Evolutionary conservation across 2,888 invertebrate species (phyloP).

Genomic region (Ophioninae sp.): DNA sequence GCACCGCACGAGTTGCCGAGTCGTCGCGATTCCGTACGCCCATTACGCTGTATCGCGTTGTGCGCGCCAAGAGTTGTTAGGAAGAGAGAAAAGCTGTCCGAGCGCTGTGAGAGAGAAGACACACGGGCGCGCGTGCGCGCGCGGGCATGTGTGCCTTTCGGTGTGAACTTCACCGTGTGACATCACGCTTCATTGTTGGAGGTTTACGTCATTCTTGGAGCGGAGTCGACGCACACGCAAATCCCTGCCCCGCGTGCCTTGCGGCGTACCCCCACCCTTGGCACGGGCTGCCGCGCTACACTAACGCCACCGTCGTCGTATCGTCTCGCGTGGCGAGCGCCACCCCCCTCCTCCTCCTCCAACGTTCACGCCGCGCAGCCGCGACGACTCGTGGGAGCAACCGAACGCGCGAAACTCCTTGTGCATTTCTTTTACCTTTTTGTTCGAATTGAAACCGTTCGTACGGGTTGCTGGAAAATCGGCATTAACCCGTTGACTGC

Average conservation of each 20-base stretch:
- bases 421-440: background rate
- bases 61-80: slow-evolving; percentile 1
- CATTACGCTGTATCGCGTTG: background rate
- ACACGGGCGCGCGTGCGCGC: slow-evolving; percentile 25
- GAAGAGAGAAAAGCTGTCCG: background rate
- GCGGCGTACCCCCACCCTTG: slow-evolving; percentile 2
- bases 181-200: slow-evolving; percentile 81
- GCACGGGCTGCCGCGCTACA: too few species aligned
- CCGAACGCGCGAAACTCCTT: background rate
- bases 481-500: too few species aligned
- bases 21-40: slow-evolving; percentile 8
- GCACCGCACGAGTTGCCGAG: slow-evolving; percentile 23
- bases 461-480: too few species aligned
- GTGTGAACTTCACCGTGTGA: slow-evolving; percentile 75
- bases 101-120: background rate
- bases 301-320: slow-evolving; percentile 9
- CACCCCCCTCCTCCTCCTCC: background rate
- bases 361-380: slow-evolving; percentile 7
- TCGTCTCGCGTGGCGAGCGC: slow-evolving; percentile 18
- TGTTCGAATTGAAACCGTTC: too few species aligned
- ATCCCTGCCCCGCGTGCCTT: slow-evolving; percentile 38
- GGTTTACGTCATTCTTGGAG: slow-evolving; percentile 80
- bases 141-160: slow-evolving; percentile 39
- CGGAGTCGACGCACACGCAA: slow-evolving; percentile 66
- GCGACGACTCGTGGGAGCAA: slow-evolving; percentile 41